These are phyloP conservation scores for Melikaiella ostensackeni DNA, from an alignment of 2,888 invertebrate genomes.

Conservation along the genomic window DNA sequence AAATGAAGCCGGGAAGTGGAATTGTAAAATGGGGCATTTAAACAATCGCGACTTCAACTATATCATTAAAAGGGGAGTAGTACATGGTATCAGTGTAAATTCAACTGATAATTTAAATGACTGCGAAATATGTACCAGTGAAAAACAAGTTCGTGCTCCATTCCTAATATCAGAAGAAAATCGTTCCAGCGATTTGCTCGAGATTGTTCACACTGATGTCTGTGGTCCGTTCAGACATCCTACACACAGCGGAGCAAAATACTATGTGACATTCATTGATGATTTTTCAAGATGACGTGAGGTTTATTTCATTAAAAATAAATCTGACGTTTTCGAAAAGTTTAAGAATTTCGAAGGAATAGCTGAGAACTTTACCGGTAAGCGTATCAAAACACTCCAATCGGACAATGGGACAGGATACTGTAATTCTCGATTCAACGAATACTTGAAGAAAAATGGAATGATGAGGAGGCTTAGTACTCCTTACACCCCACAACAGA, in stretches of 20 bases:
- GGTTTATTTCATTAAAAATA: background rate
- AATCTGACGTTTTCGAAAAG: background rate
- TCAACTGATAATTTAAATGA: conserved; percentile 25
- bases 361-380: background rate
- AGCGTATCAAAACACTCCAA: background rate
- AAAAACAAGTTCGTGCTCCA: conserved; percentile 42
- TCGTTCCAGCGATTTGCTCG: background rate
- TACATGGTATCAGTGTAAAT: background rate
- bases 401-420: background rate
- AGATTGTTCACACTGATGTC: too few relatives aligned
- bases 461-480: background rate
- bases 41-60: too few relatives aligned
- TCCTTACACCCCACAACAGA: too few relatives aligned
- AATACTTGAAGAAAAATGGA: background rate
- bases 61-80: too few relatives aligned
- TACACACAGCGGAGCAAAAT: too few relatives aligned
- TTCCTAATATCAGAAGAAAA: background rate
- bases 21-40: too few relatives aligned
- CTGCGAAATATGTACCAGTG: conserved; percentile 47
- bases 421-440: background rate
- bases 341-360: too few relatives aligned
- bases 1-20: too few relatives aligned
- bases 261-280: too few relatives aligned
- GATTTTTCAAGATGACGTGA: too few relatives aligned
- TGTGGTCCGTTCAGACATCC: too few relatives aligned